A percentile compares a stretch with the other conserved stretches of the same genome.
These are phyloP conservation scores for Fratercula arctica DNA, from an alignment of 2,797 vertebrate species.

Conservation along the genomic window DNA sequence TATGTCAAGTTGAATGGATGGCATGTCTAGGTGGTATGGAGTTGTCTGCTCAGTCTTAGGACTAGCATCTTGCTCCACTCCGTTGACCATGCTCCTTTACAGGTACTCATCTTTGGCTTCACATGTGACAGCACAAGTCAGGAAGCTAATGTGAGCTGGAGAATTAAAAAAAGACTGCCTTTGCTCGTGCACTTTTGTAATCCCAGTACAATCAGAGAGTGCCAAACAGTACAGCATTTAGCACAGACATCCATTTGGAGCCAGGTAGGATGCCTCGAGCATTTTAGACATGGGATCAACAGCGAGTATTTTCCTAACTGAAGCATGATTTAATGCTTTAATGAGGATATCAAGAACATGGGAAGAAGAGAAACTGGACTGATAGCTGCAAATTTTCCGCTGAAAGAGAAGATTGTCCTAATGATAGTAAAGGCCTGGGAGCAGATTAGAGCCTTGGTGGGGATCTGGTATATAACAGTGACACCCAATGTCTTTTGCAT, in stretches of 20 bases:
- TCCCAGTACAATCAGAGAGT: background rate
- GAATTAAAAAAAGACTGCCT: background rate
- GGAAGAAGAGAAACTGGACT: background rate
- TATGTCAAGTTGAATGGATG: background rate
- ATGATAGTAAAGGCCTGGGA: background rate
- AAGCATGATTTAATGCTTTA: background rate
- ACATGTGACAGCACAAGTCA: background rate
- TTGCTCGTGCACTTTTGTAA: background rate
- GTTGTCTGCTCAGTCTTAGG: background rate
- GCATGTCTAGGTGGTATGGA: background rate
- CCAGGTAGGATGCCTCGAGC: background rate
- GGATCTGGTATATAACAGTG: background rate
- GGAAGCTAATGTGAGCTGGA: background rate
- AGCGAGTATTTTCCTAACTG: background rate
- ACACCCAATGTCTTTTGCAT: background rate
- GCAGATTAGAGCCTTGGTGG: background rate
- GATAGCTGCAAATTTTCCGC: background rate
- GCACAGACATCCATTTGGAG: background rate
- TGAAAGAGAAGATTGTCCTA: background rate
- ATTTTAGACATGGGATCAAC: background rate
- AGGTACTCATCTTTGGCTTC: background rate
- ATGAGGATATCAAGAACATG: background rate
- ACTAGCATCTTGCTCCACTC: background rate
- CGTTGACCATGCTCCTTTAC: background rate
- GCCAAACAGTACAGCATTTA: background rate